phyloP scores from a whole-genome alignment of 2,797 vertebrate species.

The Taeniopygia guttata region DNA sequence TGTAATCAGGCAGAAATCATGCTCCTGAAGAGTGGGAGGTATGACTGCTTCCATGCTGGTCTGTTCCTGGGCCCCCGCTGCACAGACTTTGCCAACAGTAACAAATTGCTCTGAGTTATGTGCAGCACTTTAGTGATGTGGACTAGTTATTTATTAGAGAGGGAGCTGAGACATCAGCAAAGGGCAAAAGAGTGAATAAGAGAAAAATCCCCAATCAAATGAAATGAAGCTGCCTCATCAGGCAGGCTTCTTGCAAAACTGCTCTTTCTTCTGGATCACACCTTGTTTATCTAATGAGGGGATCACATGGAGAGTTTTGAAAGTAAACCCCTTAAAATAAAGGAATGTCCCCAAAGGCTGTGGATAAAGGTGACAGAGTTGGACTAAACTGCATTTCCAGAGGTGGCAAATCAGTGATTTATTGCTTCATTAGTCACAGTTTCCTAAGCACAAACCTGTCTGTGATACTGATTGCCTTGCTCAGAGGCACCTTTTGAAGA shows the following conservation, averaged over 20 bases:
- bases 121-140: neutral
- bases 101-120: conserved; percentile 64
- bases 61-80: conserved; percentile 41
- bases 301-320: neutral
- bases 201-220: neutral
- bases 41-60: conserved; percentile 47
- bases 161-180: conserved; percentile 16
- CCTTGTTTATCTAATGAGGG: neutral
- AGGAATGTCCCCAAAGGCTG: neutral
- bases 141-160: conserved; percentile 55
- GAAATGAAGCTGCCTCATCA: neutral
- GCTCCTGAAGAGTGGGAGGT: conserved; percentile 62
- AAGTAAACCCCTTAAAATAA: neutral
- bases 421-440: conserved; percentile 27
- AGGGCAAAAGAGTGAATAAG: neutral
- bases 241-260: neutral
- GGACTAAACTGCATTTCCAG: neutral
- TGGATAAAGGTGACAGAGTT: neutral
- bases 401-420: conserved; percentile 22
- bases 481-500: neutral
- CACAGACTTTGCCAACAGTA: conserved; percentile 63
- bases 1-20: conserved; percentile 63
- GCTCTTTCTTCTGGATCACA: neutral
- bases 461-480: neutral
- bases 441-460: conserved; percentile 13